Base-by-base conservation (phyloP, 2,797 vertebrate species). In the Chanos chanos region DNA sequence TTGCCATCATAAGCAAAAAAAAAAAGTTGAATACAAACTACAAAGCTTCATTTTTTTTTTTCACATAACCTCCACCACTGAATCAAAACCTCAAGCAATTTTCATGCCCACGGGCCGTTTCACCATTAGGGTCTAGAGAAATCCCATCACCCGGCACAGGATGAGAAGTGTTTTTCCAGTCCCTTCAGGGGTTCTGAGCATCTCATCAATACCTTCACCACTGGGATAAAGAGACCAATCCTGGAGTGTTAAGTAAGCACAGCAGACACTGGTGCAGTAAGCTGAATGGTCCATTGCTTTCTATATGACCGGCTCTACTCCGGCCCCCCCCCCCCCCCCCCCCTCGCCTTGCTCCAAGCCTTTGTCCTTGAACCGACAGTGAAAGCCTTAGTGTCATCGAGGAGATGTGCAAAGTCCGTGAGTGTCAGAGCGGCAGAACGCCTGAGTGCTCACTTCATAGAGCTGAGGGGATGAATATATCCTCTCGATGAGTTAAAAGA, bases 301-400 rank as follows among this genome's bases (percentile, higher is more conserved):
- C 30, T 16, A 9, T 61, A 55, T 28, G 19, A 43, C 22, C 55
- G 9, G 10, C 49, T 30, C 21, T 30, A 53, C 40, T 60, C 33
- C 55, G 50, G 44, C 37, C 59, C 45, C 34, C 9, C 22, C 33
- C 52, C 65, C 27, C 52, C 56, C 56, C 40, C 61, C 36, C n/a
- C 19, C 16, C 56, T 59, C 55, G 39, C n/a, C n/a, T n/a, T n/a
- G n/a, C n/a, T n/a, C n/a, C 22, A 44, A 44, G 12, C 52, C 25
- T 69, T 53, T 49, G 25, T 56, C 61, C 25, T 52, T 54, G 58
- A 30, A 59, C 43, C 55, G 52, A 71, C 52, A 31, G 52, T 24
- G 7, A 25, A 28, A 51, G 30, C 43, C 61, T 59, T 37, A 28
- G 30, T 51, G 59, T 45, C 40, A 45, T 54, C 68, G 34, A 67